Evolutionary conservation across 2,113 vertebrate genomes (phyloP), one percentile per base, ranked within the genome.

Genomic region (Oryzias celebensis): DNA sequence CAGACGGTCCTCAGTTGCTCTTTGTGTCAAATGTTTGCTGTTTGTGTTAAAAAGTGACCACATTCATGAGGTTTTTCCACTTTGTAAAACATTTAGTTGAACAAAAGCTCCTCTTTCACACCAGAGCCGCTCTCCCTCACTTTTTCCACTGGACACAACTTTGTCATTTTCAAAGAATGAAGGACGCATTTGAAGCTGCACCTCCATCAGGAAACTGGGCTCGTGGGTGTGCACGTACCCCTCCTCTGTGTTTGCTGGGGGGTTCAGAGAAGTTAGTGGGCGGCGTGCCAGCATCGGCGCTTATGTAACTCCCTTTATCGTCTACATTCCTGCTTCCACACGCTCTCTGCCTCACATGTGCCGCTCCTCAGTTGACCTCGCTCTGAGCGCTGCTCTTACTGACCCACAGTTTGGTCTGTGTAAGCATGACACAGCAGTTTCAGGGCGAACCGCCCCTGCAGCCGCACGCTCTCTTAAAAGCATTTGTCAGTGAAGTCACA

Each of bases 391-490:
- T 10, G 36, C 36, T 36, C 36, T 10, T 36, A 10, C 36, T 36
- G 36, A 36, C 36, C 36, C 36, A 36, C 1, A 12, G 2, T 14
- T 44, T 1, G 0, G 4, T 7, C 42, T 13, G 22, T 71, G 62
- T 77, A 71, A 81, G 78, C 73, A 61, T 82, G 82, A 82, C 76
- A 52, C 23, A 4, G 79, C 82, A 77, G 66, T 41, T 73, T 67
- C 36, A 22, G 16, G n/a, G 15, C 24, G 3, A 31, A 1, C 0
- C 2, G 13, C 43, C 44, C 44, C 44, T 14, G 4, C 18, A 4
- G 0, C 23, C 3, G 17, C 26, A 12, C 36, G 36, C 36, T 12
- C 8, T 12, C 36, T 10, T 36, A 36, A 10, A 10, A 8, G 36
- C 36, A 10, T 36, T 7, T 36, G 36, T 36, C 36, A 36, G 36